Evolutionary conservation across 2,797 vertebrate genomes (phyloP).

Genomic region (Gymnothorax reevesii): DNA sequence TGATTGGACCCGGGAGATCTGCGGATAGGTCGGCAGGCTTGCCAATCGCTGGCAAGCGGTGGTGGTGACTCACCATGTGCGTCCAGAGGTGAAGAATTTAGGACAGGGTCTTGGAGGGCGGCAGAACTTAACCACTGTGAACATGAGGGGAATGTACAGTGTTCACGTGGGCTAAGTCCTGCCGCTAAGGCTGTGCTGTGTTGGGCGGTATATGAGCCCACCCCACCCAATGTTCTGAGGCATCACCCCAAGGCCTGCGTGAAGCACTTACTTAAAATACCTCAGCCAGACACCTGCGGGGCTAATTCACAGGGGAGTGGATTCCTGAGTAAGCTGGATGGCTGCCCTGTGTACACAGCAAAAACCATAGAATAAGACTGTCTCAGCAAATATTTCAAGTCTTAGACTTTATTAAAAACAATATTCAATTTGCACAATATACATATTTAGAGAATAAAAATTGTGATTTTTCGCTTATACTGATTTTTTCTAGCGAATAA

Average conservation of each 20-base stretch:
- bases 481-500: no score
- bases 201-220: background rate
- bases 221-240: background rate
- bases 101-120: constrained; percentile 16
- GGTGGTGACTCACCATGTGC: background rate
- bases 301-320: no score
- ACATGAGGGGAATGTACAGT: constrained; percentile 60
- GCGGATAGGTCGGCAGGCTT: background rate
- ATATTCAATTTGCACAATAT: no score
- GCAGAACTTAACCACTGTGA: constrained; percentile 81
- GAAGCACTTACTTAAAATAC: background rate
- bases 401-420: no score
- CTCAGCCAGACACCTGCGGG: background rate
- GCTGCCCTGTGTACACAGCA: no score
- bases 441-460: no score
- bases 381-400: no score
- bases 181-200: constrained; percentile 39
- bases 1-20: background rate
- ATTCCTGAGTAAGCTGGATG: no score
- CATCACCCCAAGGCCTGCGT: background rate
- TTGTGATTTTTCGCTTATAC: no score
- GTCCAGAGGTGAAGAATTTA: background rate
- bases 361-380: no score
- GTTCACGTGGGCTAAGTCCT: constrained; percentile 77
- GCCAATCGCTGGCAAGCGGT: background rate